These are phyloP conservation scores for Lypha dubia DNA, from an alignment of 2,888 invertebrate genomes.

Conservation along the genomic window DNA sequence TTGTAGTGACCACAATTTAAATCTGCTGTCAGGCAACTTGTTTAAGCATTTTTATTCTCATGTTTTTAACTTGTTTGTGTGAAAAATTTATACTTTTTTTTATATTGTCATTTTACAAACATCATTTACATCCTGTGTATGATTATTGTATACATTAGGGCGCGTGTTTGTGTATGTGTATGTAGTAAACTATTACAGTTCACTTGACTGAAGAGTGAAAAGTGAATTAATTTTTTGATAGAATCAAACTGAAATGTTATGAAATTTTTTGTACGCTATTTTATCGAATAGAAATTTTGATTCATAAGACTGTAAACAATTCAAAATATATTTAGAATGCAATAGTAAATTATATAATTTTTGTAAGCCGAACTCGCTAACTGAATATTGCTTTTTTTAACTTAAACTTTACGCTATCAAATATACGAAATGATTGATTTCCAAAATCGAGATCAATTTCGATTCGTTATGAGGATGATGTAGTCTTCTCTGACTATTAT, in stretches of 20 bases:
- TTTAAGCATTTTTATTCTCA: slow-evolving; percentile 49
- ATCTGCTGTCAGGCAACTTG: slow-evolving; percentile 69
- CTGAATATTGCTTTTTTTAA: no score
- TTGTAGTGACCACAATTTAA: slow-evolving; percentile 66
- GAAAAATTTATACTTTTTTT: slow-evolving; percentile 5
- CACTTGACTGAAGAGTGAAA: slow-evolving; percentile 70
- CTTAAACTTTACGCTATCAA: no score
- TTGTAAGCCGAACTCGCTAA: no score
- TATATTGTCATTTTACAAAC: slow-evolving; percentile 52
- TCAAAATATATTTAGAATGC: no score
- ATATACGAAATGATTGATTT: no score
- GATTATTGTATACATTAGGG: neutral
- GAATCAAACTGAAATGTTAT: slow-evolving; percentile 49
- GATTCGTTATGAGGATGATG: no score
- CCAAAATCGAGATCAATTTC: no score
- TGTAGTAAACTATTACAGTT: slow-evolving; percentile 69
- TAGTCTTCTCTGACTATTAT: no score
- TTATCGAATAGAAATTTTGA: neutral
- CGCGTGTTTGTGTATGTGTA: slow-evolving; percentile 11
- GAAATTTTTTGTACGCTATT: slow-evolving; percentile 18
- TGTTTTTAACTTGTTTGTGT: slow-evolving; percentile 23
- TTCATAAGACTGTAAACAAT: no score
- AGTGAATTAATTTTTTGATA: slow-evolving; percentile 70
- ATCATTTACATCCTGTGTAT: slow-evolving; percentile 58
- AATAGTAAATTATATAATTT: no score